phyloP scores from a whole-genome alignment of 2,797 vertebrate species.

The Perodicticus potto region DNA sequence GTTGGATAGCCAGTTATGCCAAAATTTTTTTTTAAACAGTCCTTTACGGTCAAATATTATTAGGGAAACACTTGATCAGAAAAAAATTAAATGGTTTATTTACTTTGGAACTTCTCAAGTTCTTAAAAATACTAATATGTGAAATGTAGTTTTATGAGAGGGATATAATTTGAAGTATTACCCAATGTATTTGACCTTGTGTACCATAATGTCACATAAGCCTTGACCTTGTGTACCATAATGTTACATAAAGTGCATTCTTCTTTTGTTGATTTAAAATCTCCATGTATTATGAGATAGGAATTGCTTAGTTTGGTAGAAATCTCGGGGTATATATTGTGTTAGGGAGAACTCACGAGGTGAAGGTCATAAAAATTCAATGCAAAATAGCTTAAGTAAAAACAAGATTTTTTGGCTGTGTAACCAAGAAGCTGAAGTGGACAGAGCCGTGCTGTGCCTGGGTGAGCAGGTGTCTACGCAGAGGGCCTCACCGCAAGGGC shows the following conservation, averaged over 20 bases:
- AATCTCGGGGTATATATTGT: neutral
- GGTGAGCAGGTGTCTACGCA: neutral
- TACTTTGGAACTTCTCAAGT: neutral
- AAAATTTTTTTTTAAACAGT: neutral
- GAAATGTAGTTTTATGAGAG: neutral
- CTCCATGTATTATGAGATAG: neutral
- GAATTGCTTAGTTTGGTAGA: neutral
- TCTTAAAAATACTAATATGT: slow-evolving; percentile 26
- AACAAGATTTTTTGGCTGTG: neutral
- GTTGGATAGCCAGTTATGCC: neutral
- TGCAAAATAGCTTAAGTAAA: neutral
- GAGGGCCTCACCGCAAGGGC: accelerated
- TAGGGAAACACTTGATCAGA: neutral
- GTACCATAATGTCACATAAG: neutral
- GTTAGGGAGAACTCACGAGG: neutral
- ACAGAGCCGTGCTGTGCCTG: accelerated
- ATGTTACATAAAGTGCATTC: neutral
- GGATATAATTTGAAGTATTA: neutral
- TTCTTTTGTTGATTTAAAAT: slow-evolving; percentile 5
- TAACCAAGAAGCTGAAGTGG: neutral
- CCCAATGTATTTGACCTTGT: neutral
- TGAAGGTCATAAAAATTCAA: neutral
- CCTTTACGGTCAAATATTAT: neutral
- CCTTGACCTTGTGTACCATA: neutral
- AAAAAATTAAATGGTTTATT: slow-evolving; percentile 10